Percentiles rank a stretch among this genome's conserved stretches.
Evolutionary conservation across 2,888 invertebrate genomes (phyloP).

Genomic region (Micoletzkya japonica): DNA sequence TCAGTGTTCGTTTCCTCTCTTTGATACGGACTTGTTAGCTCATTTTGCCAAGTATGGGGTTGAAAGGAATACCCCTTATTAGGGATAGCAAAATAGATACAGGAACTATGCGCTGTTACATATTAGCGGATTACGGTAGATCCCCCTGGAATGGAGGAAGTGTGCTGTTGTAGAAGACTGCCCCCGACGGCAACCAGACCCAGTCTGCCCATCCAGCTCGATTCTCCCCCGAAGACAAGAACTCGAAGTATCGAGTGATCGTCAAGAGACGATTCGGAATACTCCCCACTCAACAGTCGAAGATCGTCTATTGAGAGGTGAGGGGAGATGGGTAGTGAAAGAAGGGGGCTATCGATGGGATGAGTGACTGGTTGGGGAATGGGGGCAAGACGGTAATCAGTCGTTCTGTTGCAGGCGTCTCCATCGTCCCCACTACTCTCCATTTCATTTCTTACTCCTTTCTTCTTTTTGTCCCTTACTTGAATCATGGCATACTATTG

Average conservation of each 20-base stretch:
- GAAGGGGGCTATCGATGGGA: too few species aligned
- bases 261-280: constrained; percentile 87
- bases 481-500: constrained; percentile 41
- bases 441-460: neutral
- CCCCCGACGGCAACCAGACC: constrained; percentile 80
- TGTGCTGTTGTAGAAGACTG: constrained; percentile 74
- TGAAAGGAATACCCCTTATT: too few species aligned
- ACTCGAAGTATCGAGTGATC: constrained; percentile 82
- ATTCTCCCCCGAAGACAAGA: constrained; percentile 92
- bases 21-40: too few species aligned
- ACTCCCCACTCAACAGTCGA: constrained; percentile 80
- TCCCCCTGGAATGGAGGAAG: neutral
- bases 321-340: too few species aligned
- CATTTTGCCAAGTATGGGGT: too few species aligned
- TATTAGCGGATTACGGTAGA: too few species aligned
- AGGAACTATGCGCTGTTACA: too few species aligned
- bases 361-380: too few species aligned
- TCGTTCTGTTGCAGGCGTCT: neutral
- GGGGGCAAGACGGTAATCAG: too few species aligned
- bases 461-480: neutral
- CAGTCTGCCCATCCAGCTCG: constrained; percentile 89
- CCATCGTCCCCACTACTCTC: neutral
- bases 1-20: constrained; percentile 79
- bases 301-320: constrained; percentile 47
- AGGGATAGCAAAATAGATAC: too few species aligned